Evolutionary conservation across 2,888 invertebrate genomes (phyloP), one percentile per base, ranked within the genome.

Genomic region (Minunthozetes semirufus): DNA sequence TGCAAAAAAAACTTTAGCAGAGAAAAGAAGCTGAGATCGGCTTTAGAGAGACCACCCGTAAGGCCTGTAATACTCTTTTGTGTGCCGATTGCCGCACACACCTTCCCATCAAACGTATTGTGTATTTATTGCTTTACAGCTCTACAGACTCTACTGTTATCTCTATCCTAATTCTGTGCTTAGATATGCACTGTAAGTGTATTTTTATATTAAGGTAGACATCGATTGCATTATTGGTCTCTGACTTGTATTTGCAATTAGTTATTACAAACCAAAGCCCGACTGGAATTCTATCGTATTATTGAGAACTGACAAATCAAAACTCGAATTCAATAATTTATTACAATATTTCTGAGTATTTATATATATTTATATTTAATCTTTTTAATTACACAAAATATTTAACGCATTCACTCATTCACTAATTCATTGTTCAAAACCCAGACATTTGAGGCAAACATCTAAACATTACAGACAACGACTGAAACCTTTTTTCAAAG

Each of bases 61-160:
- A 33, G 3, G 48, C 46, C 42, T 70, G 22, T 17, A 25, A 22
- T 70, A 38, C 48, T 70, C 70, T 70, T 70, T 70, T 70, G 70
- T 48, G 27, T 27, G n/a, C 27, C 63, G 19, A 13, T 33, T 68
- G 68, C 68, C 68, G 68, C 66, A 66, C 70, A 70, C 70, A 70
- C 70, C 70, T 70, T 70, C n/a, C 70, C 63, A 66, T 70, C 70
- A 48, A 46, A 46, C 46, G 48, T 70, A 46, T 70, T 70, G 70
- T 68, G 68, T 70, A 70, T 70, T 70, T 70, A 70, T 70, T 70
- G 70, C 70, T 70, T 70, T 70, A 70, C 48, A 70, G 17, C 70
- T 66, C 53, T 22, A 9, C 38, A 38, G 22, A n/a, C 38, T 70
- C 27, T 70, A 38, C 42, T 42, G 42, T 42, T 70, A 38, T 70